Evolutionary conservation across 92 coral and sea anemone species (phyloP), one percentile per base, ranked within the genome.

Genomic region (Virgularia gustaviana): DNA sequence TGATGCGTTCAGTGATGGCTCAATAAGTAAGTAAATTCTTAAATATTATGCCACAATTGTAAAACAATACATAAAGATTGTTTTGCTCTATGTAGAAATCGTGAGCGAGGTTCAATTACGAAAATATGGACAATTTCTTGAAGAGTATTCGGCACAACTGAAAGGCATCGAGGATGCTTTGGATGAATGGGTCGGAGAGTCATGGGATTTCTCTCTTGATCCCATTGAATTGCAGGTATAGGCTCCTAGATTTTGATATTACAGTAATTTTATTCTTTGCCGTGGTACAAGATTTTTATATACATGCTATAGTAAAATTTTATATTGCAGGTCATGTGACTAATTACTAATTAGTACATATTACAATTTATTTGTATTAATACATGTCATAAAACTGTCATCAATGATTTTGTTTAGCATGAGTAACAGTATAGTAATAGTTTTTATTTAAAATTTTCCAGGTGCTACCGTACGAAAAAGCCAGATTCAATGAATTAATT

Each of bases 1-100:
- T 9, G 98, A 92, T 43, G 96, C 98, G 0, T 92, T 92, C 29
- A 95, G 89, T 63, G 96, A 92, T 62, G 98, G 98, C 74, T 92
- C 98, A 45, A 81, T 89, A 38, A 86, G 98, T 92, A 75, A 79
- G 98, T n/a, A n/a, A n/a, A n/a, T 92, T 44, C 53, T 22, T 37
- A 30, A 58, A 43, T n/a, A n/a, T n/a, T n/a, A n/a, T n/a, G 0
- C n/a, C 2, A 34, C 28, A 7, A 34, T 15, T 9, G 30, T 2
- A 16, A 3, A 0, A 15, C 3, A n/a, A n/a, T n/a, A n/a, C n/a
- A n/a, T n/a, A 30, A 23, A 12, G 22, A 5, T 15, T 77, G 31
- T 60, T 52, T 32, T 68, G 59, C 1, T 28, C 58, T 25, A 4
- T 35, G 11, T 32, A 92, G 98, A 89, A 79, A 89, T 92, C 39